phyloP scores from a whole-genome alignment of 30 jellyfish, hydroid and myxozoan species.

The Turritopsis rubra region DNA sequence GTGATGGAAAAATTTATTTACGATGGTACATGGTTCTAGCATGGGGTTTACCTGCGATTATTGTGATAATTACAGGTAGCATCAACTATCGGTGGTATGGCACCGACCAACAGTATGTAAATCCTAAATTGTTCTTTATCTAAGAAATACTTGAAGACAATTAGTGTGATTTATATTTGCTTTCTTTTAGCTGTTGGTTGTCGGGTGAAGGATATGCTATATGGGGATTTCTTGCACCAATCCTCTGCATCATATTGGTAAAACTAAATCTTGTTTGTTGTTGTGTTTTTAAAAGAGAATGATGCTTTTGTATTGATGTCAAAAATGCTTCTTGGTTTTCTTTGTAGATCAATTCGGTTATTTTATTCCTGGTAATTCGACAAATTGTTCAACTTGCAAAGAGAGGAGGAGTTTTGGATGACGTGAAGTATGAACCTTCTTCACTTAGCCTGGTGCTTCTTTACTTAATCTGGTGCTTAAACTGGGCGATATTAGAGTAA shows the following conservation, averaged over 20 bases:
- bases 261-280: neutral
- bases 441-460: no score
- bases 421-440: slow-evolving; percentile 8
- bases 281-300: neutral
- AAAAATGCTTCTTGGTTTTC: neutral
- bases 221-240: slow-evolving; percentile 40
- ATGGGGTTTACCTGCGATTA: slow-evolving; percentile 28
- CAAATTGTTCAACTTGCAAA: slow-evolving; percentile 25
- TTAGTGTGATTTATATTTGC: neutral
- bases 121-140: neutral
- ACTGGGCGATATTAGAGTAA: no score
- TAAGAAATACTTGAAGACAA: neutral
- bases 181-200: slow-evolving; percentile 37
- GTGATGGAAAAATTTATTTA: slow-evolving; percentile 25
- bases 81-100: slow-evolving; percentile 14
- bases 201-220: slow-evolving; percentile 18
- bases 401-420: slow-evolving; percentile 8
- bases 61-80: slow-evolving; percentile 19
- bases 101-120: slow-evolving; percentile 17
- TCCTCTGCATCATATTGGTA: slow-evolving; percentile 5
- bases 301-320: neutral
- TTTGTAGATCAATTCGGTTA: slow-evolving; percentile 6
- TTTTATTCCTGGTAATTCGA: slow-evolving; percentile 9
- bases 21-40: slow-evolving; percentile 17
- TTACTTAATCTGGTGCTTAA: no score